Evolutionary conservation across 1,140 invertebrate genomes (phyloP).

Genomic region (Tetraneura akinire): DNA sequence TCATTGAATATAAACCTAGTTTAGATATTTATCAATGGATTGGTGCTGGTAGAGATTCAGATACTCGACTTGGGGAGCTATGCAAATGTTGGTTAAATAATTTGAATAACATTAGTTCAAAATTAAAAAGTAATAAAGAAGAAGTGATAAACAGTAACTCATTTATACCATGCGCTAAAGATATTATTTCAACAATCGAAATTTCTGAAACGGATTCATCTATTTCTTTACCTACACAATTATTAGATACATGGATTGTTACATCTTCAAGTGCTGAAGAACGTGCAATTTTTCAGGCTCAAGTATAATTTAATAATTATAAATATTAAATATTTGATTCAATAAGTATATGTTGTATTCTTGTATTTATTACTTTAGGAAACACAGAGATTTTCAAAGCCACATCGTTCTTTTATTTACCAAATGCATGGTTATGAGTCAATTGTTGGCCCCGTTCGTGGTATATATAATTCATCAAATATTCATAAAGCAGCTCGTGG

Average conservation of each 20-base stretch:
- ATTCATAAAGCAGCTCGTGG: conserved; percentile 65
- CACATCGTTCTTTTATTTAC: conserved; percentile 85
- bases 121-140: conserved; percentile 34
- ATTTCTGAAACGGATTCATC: conserved; percentile 34
- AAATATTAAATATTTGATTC: conserved; percentile 5
- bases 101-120: conserved; percentile 41
- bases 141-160: neutral
- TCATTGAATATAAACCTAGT: conserved; percentile 82
- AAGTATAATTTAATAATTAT: conserved; percentile 63
- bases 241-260: conserved; percentile 68
- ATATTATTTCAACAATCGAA: conserved; percentile 28
- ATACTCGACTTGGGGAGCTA: conserved; percentile 73
- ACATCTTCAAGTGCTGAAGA: conserved; percentile 76
- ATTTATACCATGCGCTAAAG: neutral
- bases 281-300: conserved; percentile 75
- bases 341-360: conserved; percentile 39
- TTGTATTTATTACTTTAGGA: no score
- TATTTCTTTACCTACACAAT: conserved; percentile 63
- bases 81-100: conserved; percentile 70
- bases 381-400: conserved; percentile 74
- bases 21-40: conserved; percentile 87
- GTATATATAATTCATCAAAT: conserved; percentile 68
- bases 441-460: conserved; percentile 87
- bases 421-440: conserved; percentile 81
- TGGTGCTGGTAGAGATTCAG: conserved; percentile 88